phyloP scores from a whole-genome alignment of 2,113 vertebrate genomes.

The Rhadina sibilatrix region DNA sequence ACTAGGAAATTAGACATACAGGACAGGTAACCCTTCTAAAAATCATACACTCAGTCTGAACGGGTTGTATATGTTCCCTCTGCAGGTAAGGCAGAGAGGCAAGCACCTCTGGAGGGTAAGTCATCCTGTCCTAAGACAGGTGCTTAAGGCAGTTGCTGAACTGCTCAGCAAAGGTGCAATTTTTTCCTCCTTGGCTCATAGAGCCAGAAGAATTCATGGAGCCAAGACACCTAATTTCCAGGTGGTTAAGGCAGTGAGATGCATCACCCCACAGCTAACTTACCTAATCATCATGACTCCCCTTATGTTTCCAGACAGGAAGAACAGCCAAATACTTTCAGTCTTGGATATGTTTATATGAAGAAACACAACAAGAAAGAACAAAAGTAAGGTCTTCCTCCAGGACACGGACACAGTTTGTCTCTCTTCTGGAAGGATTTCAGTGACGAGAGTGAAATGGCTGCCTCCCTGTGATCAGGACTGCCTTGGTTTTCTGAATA shows the following conservation, averaged over 20 bases:
- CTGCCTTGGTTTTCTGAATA: neutral
- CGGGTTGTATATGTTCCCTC: neutral
- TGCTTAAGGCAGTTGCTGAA: conserved; percentile 21
- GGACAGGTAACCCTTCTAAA: neutral
- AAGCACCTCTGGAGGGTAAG: neutral
- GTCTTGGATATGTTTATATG: conserved; percentile 35
- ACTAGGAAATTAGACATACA: neutral
- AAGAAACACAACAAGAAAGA: conserved; percentile 50
- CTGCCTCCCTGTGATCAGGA: neutral
- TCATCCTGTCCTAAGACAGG: neutral
- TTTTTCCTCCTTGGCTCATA: neutral
- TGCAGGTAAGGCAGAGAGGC: neutral
- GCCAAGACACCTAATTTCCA: conserved; percentile 42
- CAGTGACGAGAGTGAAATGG: neutral
- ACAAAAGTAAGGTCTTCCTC: conserved; percentile 51
- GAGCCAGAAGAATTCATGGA: neutral
- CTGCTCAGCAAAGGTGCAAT: neutral
- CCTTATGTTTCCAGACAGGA: conserved; percentile 41
- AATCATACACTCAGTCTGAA: neutral
- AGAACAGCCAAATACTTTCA: conserved; percentile 55
- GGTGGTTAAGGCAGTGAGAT: conserved; percentile 34
- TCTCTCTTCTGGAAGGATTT: conserved; percentile 1
- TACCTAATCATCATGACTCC: conserved; percentile 45
- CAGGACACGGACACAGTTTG: neutral
- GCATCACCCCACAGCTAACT: conserved; percentile 55